Base-by-base conservation (phyloP, 2,113 vertebrate genomes). In the Calyptomena viridis region DNA sequence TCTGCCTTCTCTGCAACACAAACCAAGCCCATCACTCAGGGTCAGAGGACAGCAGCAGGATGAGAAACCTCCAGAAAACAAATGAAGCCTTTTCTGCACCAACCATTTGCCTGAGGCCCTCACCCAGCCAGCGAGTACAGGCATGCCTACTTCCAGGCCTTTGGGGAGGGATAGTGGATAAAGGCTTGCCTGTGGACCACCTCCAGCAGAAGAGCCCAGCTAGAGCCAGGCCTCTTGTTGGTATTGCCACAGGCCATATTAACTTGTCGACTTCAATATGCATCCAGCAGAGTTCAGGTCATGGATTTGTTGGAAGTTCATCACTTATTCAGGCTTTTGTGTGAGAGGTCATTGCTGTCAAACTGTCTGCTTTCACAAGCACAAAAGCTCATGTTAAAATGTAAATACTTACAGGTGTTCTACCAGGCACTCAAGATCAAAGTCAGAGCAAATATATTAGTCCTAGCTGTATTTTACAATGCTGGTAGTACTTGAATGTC, bases 391-490 rank as follows among this genome's bases (percentile, higher is more conserved):
- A 79, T 92, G 94, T 92, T 93, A 93, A 93, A 96, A 94, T 95
- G 95, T 95, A 97, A 97, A 96, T 95, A 97, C 92, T 95, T 94
- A 96, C 88, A 96, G 96, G 92, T 96, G 90, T 96, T 97, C 88
- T 90, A 96, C 92, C 86, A 92, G 60, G 80, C 95, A 96, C 94
- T 96, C 94, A 92, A 94, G 90, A 96, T 94, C 80, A 96, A 97
- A 97, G 94, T 95, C 90, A 93, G 85, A 88, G 92, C 76, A 96
- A 96, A 96, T 96, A 84, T 84, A 95, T 92, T 95, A 95, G 94
- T 73, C 76, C 52, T 64, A 72, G 80, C n/a, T 1, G 0, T 89
- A 97, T 84, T 96, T 94, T 94, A 92, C 69, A 80, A 35, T 27
- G 64, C 60, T 90, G 71, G 92, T 81, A 89, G 79, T 68, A 93